Conservation (phyloP, 2,113 vertebrate genomes). For the Amazona guildingii region DNA sequence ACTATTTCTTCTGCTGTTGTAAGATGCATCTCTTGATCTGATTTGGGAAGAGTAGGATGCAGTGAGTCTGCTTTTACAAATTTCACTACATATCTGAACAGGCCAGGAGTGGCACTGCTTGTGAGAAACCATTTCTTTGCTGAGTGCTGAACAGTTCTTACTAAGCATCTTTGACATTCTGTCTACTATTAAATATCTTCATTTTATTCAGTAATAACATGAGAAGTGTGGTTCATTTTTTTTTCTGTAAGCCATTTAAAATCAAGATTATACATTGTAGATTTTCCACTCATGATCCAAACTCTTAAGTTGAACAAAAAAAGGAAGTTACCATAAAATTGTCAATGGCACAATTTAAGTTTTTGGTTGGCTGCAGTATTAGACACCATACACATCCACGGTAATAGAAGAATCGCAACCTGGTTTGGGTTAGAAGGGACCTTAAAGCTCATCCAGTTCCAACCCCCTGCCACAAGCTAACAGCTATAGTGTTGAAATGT, state of each 20-base stretch:
- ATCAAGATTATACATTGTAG: background rate
- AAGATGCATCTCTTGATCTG: background rate
- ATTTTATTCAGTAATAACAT: background rate
- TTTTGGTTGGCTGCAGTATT: background rate
- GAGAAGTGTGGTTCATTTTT: background rate
- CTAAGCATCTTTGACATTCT: background rate
- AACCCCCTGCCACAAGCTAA: background rate
- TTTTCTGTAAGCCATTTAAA: background rate
- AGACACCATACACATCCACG: too few species aligned
- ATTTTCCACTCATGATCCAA: background rate
- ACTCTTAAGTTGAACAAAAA: background rate
- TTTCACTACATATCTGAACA: background rate
- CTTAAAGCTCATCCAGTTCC: background rate
- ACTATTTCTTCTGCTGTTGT: background rate
- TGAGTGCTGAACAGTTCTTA: background rate
- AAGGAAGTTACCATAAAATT: background rate
- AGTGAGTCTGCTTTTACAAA: fast-evolving
- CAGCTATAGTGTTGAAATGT: background rate
- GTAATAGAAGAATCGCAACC: background rate
- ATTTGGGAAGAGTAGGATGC: background rate
- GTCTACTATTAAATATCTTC: background rate
- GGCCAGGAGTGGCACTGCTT: background rate
- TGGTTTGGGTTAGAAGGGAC: background rate
- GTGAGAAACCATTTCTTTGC: background rate
- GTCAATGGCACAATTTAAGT: background rate